Percentiles rank a stretch among this genome's conserved stretches.
These are phyloP conservation scores for Sarcophaga bullata DNA, from an alignment of 1,140 invertebrate genomes.

Conservation along the genomic window DNA sequence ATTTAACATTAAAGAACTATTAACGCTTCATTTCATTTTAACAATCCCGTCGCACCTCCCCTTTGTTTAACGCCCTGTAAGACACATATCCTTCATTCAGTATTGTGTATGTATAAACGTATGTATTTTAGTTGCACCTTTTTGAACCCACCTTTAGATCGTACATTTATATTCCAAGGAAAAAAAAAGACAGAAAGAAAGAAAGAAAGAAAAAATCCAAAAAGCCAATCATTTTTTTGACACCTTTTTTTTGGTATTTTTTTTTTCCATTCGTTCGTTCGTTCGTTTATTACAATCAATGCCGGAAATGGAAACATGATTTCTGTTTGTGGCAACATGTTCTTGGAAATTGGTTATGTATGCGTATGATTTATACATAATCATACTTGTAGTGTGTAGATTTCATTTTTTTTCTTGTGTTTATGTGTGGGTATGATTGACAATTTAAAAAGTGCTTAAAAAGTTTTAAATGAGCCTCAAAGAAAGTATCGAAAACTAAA, in stretches of 20 bases:
- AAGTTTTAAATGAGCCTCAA: not conserved
- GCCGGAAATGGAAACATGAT: constrained; percentile 25
- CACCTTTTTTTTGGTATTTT: constrained; percentile 2
- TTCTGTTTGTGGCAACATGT: constrained; percentile 32
- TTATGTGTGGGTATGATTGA: not conserved
- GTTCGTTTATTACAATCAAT: not conserved
- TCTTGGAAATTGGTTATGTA: not conserved
- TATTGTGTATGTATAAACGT: too few relatives aligned
- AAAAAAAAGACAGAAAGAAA: too few relatives aligned
- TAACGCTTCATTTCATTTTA: constrained; percentile 1
- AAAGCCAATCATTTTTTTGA: constrained; percentile 36
- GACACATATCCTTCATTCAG: too few relatives aligned
- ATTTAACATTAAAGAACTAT: not conserved
- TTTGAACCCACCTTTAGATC: not conserved
- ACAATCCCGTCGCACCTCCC: not conserved
- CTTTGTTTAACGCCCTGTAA: too few relatives aligned
- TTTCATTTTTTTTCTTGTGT: not conserved
- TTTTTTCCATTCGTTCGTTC: constrained; percentile 3
- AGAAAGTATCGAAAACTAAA: constrained; percentile 8
- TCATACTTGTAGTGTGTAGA: not conserved
- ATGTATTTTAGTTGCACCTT: not conserved
- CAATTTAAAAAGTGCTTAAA: not conserved
- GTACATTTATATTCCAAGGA: too few relatives aligned
- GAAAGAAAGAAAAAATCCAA: not conserved
- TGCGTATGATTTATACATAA: not conserved